phyloP scores from a whole-genome alignment of 2,113 vertebrate genomes.

The Archilochus colubris region DNA sequence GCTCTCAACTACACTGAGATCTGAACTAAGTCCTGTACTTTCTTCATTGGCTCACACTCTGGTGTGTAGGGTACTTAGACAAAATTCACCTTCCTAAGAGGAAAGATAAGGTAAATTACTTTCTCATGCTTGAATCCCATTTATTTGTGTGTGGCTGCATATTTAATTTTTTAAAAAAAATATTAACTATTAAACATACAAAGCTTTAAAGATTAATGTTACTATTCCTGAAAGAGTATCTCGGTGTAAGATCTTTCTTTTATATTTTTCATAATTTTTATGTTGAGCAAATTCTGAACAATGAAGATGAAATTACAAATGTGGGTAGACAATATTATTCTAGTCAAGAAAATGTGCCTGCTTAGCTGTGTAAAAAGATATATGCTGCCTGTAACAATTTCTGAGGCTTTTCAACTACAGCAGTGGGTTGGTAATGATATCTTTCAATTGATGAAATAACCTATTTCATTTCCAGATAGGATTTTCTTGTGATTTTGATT shows the following conservation, averaged over 20 bases:
- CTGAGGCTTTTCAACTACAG: background rate
- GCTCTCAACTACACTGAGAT: background rate
- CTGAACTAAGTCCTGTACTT: background rate
- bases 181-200: background rate
- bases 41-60: background rate
- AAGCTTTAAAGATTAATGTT: slow-evolving; percentile 5
- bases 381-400: background rate
- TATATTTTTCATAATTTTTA: slow-evolving; percentile 20
- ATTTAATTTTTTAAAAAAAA: background rate
- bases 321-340: background rate
- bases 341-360: background rate
- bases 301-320: background rate
- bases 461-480: background rate
- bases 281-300: background rate
- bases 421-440: background rate
- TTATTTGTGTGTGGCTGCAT: background rate
- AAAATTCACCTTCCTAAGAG: background rate
- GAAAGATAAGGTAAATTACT: background rate
- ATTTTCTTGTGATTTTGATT: background rate
- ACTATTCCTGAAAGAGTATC: background rate
- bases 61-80: background rate
- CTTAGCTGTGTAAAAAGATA: background rate
- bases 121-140: background rate
- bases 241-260: background rate
- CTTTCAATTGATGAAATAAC: background rate